Evolutionary conservation across 2,888 invertebrate genomes (phyloP).

Genomic region (Heliconius cydno): DNA sequence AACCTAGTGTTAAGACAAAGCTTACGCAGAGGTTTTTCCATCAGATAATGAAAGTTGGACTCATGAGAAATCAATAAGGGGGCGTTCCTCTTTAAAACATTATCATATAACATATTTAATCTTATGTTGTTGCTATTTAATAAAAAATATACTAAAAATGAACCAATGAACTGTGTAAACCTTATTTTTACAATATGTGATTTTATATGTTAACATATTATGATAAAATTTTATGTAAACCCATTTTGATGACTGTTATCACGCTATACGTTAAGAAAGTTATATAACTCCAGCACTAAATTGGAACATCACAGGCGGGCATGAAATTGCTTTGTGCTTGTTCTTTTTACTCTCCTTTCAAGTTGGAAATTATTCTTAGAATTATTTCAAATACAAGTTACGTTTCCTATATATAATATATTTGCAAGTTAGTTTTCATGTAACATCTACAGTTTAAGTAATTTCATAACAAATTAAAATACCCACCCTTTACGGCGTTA

Average conservation of each 20-base stretch:
- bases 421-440: neutral
- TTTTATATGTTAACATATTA: neutral
- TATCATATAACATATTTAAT: too few relatives aligned
- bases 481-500: neutral
- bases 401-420: neutral
- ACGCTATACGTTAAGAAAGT: neutral
- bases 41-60: too few relatives aligned
- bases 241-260: neutral
- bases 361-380: constrained; percentile 12
- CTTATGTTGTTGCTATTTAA: too few relatives aligned
- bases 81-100: too few relatives aligned
- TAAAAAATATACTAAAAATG: neutral
- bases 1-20: too few relatives aligned
- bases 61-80: too few relatives aligned
- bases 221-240: neutral
- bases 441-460: neutral
- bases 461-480: neutral
- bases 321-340: constrained; percentile 24
- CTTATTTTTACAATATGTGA: neutral
- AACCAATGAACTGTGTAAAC: neutral
- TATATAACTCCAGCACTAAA: constrained; percentile 5
- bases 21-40: too few relatives aligned
- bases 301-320: constrained; percentile 18
- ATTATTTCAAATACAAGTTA: neutral
- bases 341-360: constrained; percentile 25